Evolutionary conservation across 2,888 invertebrate species (phyloP).

Genomic region (Noctuana brunneofusca): DNA sequence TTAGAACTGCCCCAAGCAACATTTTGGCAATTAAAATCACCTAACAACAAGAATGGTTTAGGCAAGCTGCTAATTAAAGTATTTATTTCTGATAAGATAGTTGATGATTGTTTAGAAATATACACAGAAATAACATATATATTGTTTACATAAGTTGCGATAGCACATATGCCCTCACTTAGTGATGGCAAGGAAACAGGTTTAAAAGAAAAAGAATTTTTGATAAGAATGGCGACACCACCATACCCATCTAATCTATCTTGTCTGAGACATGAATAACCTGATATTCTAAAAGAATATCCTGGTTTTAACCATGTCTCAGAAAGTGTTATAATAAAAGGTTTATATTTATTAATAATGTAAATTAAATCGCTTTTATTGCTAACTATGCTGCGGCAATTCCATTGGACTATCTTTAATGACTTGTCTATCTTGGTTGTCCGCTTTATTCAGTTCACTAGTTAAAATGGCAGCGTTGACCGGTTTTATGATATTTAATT

Average conservation of each 20-base stretch:
- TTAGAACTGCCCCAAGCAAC: not conserved
- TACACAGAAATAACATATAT: not conserved
- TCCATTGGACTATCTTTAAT: constrained; percentile 4
- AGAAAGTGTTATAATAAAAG: not conserved
- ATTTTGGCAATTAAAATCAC: not conserved
- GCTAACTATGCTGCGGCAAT: constrained; percentile 18
- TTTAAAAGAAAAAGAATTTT: not conserved
- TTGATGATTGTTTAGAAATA: not conserved
- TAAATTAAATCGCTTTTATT: constrained; percentile 18
- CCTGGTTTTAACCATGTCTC: constrained; percentile 1
- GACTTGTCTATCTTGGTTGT: not conserved
- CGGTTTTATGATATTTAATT: constrained; percentile 13
- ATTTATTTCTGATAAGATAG: no score
- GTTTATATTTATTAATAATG: not conserved
- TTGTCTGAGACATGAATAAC: constrained; percentile 1
- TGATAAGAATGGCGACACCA: not conserved
- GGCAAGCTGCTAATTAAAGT: not conserved
- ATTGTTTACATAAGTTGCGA: not conserved
- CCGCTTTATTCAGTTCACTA: not conserved
- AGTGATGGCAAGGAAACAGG: not conserved
- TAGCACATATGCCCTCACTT: not conserved
- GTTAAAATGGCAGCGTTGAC: constrained; percentile 14
- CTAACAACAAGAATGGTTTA: not conserved
- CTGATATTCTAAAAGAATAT: not conserved
- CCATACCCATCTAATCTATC: constrained; percentile 2